phyloP scores from a whole-genome alignment of 2,888 invertebrate species.

The Caenorhabditis afra region DNA sequence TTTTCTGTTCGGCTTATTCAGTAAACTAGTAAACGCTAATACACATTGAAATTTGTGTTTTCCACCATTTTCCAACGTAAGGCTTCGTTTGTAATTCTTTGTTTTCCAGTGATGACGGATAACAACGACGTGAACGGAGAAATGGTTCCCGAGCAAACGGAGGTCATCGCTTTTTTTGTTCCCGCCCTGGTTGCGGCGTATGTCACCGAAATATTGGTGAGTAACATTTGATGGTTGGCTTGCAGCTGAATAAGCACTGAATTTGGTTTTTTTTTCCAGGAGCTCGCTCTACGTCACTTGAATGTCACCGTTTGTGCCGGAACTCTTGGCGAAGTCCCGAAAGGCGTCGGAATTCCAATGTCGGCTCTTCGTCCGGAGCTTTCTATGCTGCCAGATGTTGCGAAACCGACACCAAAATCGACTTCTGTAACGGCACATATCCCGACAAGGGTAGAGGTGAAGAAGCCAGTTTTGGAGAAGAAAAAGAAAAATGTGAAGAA shows the following conservation, averaged over 20 bases:
- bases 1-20: too few relatives aligned
- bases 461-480: not conserved
- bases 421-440: too few relatives aligned
- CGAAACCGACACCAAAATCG: too few relatives aligned
- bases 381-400: not conserved
- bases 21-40: too few relatives aligned
- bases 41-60: too few relatives aligned
- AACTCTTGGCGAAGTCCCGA: not conserved
- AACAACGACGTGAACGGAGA: not conserved
- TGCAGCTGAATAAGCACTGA: not conserved
- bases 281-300: not conserved
- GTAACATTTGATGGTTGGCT: not conserved
- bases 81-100: too few relatives aligned
- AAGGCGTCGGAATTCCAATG: not conserved
- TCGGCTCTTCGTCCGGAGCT: slow-evolving; percentile 2
- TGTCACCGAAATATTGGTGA: slow-evolving; percentile 31
- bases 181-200: slow-evolving; percentile 8
- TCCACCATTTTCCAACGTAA: too few relatives aligned
- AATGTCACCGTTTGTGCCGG: not conserved
- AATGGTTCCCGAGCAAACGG: not conserved
- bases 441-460: too few relatives aligned
- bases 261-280: slow-evolving; percentile 1
- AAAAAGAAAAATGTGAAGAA: not conserved
- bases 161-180: slow-evolving; percentile 24
- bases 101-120: not conserved